Base-by-base conservation (phyloP, 2,888 invertebrate species). In the Tanytarsus gracilentus region DNA sequence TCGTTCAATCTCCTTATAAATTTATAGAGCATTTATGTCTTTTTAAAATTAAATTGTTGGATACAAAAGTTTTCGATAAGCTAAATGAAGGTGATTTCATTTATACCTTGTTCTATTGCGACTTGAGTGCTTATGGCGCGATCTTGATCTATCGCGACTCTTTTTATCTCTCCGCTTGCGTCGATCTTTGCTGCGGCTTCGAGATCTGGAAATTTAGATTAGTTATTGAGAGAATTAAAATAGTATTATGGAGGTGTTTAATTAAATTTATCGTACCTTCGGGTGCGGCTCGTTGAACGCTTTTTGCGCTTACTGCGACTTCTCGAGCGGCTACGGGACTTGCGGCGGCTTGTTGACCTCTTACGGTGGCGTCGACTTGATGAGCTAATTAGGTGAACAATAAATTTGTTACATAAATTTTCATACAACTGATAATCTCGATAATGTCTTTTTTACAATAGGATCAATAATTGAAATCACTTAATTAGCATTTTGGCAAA, bases 281-380 rank as follows among this genome's bases (percentile, higher is more conserved):
- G 26, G 3, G 30, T 11, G 9, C 58, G 58, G 21, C 58, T 58
- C n/a, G 27, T 40, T 2, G 58, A 58, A 2, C 58, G 58, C 14
- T 44, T 58, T 7, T 48, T 40, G 9, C 44, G 48, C 18, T 44
- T 70, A 61, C 71, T 72, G 0, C 71, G 67, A 51, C 71, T 70
- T 48, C 69, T 71, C 2, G 73, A 74, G 44, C 72, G 69, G 1
- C 73, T 72, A 53, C 75, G 68, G 7, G 74, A 70, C 62, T 74
- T 71, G 26, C 74, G 69, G 1, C 74, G 72, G 29, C 70, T 63
- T 2, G 73, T 63, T 18, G 68, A 68, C 30, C 66, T 72, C 25
- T 71, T 67, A 11, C 69, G 66, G 0, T 69, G 66, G 0, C 71
- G 70, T 55, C 72, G 58, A 44, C 58, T 58, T 27, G 50, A 14